Percentiles rank a stretch among this genome's conserved stretches.
These are phyloP conservation scores for Ommatoiulus sabulosus DNA, from an alignment of 2,888 invertebrate genomes.

Conservation along the genomic window DNA sequence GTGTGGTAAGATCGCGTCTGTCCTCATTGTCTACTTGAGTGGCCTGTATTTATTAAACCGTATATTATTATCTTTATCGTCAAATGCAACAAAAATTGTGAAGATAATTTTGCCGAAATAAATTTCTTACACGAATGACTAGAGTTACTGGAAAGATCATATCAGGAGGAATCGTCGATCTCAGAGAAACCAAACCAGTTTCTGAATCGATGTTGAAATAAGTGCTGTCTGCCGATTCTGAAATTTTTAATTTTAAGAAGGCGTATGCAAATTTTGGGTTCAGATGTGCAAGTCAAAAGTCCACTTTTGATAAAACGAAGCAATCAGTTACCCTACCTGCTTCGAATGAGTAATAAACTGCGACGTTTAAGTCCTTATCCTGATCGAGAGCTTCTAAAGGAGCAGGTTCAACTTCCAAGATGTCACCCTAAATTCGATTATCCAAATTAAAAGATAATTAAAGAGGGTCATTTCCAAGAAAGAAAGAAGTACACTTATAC, in stretches of 20 bases:
- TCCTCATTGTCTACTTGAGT: constrained; percentile 88
- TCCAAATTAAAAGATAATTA: background rate
- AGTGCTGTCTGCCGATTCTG: constrained; percentile 74
- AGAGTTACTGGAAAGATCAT: constrained; percentile 74
- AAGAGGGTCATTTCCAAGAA: background rate
- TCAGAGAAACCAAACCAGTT: constrained; percentile 75
- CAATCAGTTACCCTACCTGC: constrained; percentile 65
- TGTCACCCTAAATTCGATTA: constrained; percentile 69
- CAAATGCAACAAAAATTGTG: background rate
- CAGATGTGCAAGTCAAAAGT: background rate
- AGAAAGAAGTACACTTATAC: background rate
- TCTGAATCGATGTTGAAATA: constrained; percentile 76
- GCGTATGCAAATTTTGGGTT: background rate
- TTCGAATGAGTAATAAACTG: constrained; percentile 78
- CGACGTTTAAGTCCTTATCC: constrained; percentile 81
- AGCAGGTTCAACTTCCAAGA: constrained; percentile 71
- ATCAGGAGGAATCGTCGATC: constrained; percentile 73
- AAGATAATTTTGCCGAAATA: background rate
- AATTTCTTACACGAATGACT: constrained; percentile 77
- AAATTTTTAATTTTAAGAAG: constrained; percentile 61
- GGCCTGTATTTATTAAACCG: constrained; percentile 70
- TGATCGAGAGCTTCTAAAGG: constrained; percentile 76
- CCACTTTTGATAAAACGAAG: background rate
- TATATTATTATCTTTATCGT: background rate
- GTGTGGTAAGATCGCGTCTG: constrained; percentile 86